phyloP scores from a whole-genome alignment of 2,113 vertebrate species.

The Oceanodroma tethys region DNA sequence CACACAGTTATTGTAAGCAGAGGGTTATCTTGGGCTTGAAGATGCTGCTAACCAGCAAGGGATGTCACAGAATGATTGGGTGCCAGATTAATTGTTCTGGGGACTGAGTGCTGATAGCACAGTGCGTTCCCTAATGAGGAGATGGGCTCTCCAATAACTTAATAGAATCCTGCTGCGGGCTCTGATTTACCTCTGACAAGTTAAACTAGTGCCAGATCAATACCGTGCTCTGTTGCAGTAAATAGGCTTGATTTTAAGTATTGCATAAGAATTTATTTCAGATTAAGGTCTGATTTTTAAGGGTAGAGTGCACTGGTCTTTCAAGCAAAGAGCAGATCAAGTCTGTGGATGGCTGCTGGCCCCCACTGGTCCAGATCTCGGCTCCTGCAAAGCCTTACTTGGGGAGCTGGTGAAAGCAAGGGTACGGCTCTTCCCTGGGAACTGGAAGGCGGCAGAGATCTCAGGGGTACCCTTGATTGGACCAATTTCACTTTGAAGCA shows the following conservation, averaged over 20 bases:
- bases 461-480: not conserved
- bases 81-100: not conserved
- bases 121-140: not conserved
- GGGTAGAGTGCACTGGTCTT: fast-evolving
- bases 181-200: slow-evolving; percentile 25
- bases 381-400: not conserved
- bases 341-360: not conserved
- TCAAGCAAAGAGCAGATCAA: not conserved
- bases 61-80: fast-evolving
- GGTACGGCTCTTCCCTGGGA: not conserved
- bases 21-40: not conserved
- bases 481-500: not conserved
- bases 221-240: not conserved
- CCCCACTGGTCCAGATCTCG: not conserved
- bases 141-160: not conserved
- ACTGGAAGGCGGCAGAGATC: not conserved
- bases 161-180: not conserved
- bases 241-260: slow-evolving; percentile 6
- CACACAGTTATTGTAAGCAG: not conserved
- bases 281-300: not conserved
- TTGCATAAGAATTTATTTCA: not conserved
- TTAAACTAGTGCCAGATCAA: not conserved
- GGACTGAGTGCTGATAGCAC: not conserved
- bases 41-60: not conserved
- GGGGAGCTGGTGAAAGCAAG: not conserved